phyloP scores from a whole-genome alignment of 2,113 vertebrate species.

The Sander lucioperca region DNA sequence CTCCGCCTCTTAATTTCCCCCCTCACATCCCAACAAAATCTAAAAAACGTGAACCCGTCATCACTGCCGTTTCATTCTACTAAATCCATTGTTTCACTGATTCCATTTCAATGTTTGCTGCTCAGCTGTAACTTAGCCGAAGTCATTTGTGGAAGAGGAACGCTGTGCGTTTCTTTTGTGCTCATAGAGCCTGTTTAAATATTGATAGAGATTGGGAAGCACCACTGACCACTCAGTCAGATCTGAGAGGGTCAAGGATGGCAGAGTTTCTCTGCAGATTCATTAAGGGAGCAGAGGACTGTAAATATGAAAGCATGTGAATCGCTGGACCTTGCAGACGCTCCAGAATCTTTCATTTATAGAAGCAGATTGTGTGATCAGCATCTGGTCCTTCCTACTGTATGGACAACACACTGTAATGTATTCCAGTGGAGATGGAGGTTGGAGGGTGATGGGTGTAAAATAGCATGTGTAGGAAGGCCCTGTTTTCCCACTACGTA shows the following conservation, averaged over 20 bases:
- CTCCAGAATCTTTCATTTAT: slow-evolving; percentile 60
- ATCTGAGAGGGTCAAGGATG: slow-evolving; percentile 76
- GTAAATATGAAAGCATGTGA: slow-evolving; percentile 69
- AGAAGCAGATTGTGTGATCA: too few species aligned
- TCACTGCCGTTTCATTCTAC: slow-evolving; percentile 43
- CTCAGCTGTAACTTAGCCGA: slow-evolving; percentile 74
- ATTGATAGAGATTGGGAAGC: slow-evolving; percentile 80
- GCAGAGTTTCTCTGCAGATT: slow-evolving; percentile 68
- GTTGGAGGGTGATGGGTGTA: slow-evolving; percentile 85
- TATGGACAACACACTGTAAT: slow-evolving; percentile 82
- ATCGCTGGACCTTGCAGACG: slow-evolving; percentile 18
- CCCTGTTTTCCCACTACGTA: slow-evolving; percentile 39
- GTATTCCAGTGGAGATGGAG: slow-evolving; percentile 87
- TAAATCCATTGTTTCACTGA: slow-evolving; percentile 69
- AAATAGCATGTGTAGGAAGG: slow-evolving; percentile 85
- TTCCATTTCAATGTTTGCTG: slow-evolving; percentile 62
- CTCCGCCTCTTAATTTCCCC: background rate
- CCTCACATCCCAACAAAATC: slow-evolving; percentile 36
- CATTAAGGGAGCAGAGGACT: slow-evolving; percentile 63
- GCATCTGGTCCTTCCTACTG: slow-evolving; percentile 19
- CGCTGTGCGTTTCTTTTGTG: slow-evolving; percentile 67
- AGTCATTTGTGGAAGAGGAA: slow-evolving; percentile 47
- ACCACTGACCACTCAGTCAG: slow-evolving; percentile 70
- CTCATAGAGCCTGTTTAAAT: slow-evolving; percentile 78
- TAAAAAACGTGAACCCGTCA: slow-evolving; percentile 56